Evolutionary conservation across 2,888 invertebrate genomes (phyloP), one percentile per base, ranked within the genome.

Genomic region (Drosophila cognata): DNA sequence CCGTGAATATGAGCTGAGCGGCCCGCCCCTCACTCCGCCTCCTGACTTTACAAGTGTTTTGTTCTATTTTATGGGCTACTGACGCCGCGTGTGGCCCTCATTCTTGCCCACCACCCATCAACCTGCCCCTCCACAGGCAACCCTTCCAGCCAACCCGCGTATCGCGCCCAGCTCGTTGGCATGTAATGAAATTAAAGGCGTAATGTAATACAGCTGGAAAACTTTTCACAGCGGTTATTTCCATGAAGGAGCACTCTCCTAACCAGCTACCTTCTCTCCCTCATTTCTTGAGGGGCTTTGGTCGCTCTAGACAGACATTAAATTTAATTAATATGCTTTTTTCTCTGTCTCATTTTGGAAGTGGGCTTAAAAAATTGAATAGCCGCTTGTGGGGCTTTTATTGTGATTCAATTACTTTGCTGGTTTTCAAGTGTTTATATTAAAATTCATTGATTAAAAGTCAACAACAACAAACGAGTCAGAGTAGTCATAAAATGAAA

Each of bases 121-220:
- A 35, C 63, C 2, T 46, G 4, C 13, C 16, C 11, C 13, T 16
- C 55, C n/a, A n/a, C 29, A 21, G 25, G n/a, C 18, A 29, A 11
- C 33, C 29, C 41, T 21, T 21, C 18, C 7, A n/a, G 46, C 35
- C 33, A 33, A 52, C 50, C 38, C 48, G 16, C 21, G 46, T 16
- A 56, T 64, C 21, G n/a, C 18, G 59, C 75, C 72, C 78, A 53
- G 52, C 78, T 78, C 72, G 78, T 75, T 75, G 79, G 66, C 69
- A 61, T 76, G 81, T 85, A 85, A 85, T 85, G 80, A 87, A 85
- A 85, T 85, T 87, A 85, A 85, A 87, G 87, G 84, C 85, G 85
- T 87, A 85, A 85, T 87, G 87, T 84, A 85, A 85, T 85, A 85
- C 84, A 84, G 84, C 79, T 83, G 85, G 79, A 73, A 87, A 85